Conservation (phyloP, 2,113 vertebrate species). For the Polypterus bichir region DNA sequence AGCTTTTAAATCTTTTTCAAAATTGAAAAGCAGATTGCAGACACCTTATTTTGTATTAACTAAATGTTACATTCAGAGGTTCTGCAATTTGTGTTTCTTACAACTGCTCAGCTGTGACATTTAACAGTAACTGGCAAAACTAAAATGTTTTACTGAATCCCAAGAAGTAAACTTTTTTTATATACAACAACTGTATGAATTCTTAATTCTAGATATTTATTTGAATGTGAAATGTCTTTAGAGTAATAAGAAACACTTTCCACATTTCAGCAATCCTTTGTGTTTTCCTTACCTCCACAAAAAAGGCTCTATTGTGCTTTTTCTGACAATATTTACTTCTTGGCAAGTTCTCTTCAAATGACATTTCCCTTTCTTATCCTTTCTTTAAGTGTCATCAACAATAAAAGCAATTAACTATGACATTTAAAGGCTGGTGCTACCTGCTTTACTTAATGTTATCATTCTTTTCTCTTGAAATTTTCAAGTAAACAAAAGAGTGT, state of each 20-base stretch:
- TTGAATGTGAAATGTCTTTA: too few relatives aligned
- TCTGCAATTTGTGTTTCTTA: too few relatives aligned
- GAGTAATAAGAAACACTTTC: too few relatives aligned
- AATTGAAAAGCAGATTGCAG: too few relatives aligned
- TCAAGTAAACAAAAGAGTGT: constrained; percentile 51
- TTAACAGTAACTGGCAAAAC: neutral
- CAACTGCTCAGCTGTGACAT: neutral
- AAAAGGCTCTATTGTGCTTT: constrained; percentile 54
- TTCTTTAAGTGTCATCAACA: constrained; percentile 42
- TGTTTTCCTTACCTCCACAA: constrained; percentile 35
- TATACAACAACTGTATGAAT: too few relatives aligned
- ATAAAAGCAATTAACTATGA: constrained; percentile 50
- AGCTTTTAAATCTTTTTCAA: too few relatives aligned
- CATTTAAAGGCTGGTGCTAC: constrained; percentile 55
- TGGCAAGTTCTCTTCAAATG: constrained; percentile 32
- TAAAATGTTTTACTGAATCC: neutral
- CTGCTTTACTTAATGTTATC: constrained; percentile 50
- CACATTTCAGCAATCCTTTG: constrained; percentile 22
- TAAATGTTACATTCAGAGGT: too few relatives aligned
- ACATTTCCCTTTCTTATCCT: constrained; percentile 28
- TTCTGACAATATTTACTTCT: constrained; percentile 49
- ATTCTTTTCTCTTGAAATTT: constrained; percentile 28
- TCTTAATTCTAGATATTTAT: too few relatives aligned
- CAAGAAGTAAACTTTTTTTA: neutral
- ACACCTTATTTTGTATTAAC: too few relatives aligned